These are phyloP conservation scores for Clangula hyemalis DNA, from an alignment of 2,797 vertebrate genomes.

Conservation along the genomic window DNA sequence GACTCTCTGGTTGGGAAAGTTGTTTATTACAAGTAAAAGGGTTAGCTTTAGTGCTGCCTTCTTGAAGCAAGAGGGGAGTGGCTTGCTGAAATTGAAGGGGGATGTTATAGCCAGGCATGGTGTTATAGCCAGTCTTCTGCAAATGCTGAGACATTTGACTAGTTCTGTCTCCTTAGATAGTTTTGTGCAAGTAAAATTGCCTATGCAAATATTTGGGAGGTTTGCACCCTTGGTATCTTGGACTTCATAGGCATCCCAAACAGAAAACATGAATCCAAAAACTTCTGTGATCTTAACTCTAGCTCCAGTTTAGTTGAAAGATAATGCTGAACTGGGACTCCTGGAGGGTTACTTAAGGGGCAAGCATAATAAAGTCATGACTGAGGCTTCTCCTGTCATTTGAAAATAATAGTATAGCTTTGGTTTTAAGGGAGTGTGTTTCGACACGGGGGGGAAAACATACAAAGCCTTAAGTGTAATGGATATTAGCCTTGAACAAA, in stretches of 20 bases:
- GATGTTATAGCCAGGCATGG: neutral
- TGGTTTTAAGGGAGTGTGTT: neutral
- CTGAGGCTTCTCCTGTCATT: neutral
- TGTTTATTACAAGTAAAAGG: conserved; percentile 69
- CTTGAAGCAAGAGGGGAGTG: conserved; percentile 37
- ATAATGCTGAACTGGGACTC: neutral
- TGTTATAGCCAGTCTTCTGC: neutral
- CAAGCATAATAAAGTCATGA: neutral
- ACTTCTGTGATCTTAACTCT: rapidly evolving
- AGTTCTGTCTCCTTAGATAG: neutral
- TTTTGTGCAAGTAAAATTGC: neutral
- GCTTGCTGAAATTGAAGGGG: neutral
- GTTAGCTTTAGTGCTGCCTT: conserved; percentile 47
- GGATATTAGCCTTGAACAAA: neutral
- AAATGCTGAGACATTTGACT: neutral
- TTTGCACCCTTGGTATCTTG: neutral
- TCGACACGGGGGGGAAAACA: neutral
- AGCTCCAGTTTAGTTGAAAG: neutral
- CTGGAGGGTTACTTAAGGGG: neutral
- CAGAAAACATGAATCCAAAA: neutral
- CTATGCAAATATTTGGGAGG: neutral
- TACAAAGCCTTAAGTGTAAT: neutral
- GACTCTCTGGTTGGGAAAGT: conserved; percentile 72
- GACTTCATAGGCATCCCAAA: neutral
- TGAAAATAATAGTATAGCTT: neutral